Evolutionary conservation across 2,797 vertebrate genomes (phyloP).

Genomic region (Choloepus didactylus): DNA sequence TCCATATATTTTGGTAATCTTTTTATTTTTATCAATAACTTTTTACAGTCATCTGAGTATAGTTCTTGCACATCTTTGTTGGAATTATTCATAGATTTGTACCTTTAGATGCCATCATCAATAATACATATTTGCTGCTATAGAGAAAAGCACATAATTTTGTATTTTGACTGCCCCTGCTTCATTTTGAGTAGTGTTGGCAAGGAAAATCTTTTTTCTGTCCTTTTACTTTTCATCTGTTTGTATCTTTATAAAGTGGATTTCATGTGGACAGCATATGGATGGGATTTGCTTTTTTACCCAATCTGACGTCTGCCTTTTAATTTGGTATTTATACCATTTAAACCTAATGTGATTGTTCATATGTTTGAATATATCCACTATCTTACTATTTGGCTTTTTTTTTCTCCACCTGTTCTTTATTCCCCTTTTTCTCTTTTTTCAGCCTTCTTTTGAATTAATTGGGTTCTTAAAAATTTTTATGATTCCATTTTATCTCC

Average conservation of each 20-base stretch:
- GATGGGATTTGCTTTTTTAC: not conserved
- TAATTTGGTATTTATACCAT: not conserved
- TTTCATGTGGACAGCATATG: not conserved
- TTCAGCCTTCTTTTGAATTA: not conserved
- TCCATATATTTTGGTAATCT: not conserved
- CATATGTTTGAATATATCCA: not conserved
- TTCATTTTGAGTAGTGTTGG: not conserved
- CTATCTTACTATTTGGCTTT: not conserved
- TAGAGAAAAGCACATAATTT: not conserved
- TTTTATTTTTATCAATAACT: not conserved
- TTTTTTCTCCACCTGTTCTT: not conserved
- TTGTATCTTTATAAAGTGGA: not conserved
- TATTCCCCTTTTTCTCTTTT: not conserved
- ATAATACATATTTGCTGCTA: not conserved
- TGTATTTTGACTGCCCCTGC: not conserved
- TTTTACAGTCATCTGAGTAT: not conserved
- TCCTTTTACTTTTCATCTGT: not conserved
- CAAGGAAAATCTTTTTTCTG: not conserved
- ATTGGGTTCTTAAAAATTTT: not conserved
- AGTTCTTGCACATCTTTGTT: not conserved
- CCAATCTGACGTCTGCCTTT: not conserved
- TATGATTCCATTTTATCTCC: not conserved
- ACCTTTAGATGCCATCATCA: conserved; percentile 2
- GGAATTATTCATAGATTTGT: not conserved
- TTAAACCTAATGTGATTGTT: not conserved